A percentile compares a stretch with the other conserved stretches of the same genome.
phyloP scores from a whole-genome alignment of 2,113 vertebrate species.

The Copsychus sechellarum region DNA sequence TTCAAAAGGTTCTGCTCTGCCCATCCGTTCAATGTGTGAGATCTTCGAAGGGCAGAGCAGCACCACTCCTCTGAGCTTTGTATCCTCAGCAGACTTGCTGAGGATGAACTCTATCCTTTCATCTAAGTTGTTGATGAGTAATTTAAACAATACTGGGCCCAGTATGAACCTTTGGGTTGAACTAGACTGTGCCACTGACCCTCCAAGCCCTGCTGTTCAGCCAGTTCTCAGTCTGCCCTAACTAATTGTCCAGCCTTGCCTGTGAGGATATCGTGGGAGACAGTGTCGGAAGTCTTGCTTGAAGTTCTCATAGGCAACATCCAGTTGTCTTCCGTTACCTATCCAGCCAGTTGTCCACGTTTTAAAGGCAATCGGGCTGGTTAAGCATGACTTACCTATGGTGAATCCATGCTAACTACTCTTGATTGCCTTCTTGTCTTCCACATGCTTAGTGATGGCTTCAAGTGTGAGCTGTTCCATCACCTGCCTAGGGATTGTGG shows the following conservation, averaged over 20 bases:
- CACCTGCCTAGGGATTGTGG: background rate
- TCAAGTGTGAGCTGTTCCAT: background rate
- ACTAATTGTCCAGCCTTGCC: background rate
- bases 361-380: background rate
- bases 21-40: background rate
- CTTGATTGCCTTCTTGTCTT: background rate
- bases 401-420: background rate
- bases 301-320: background rate
- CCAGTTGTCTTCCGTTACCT: fast-evolving
- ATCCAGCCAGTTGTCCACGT: background rate
- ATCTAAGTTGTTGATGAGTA: background rate
- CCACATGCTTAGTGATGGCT: background rate
- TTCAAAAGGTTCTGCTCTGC: background rate
- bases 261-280: background rate
- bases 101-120: background rate
- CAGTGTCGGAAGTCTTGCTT: background rate
- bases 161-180: background rate
- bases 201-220: background rate
- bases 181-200: background rate
- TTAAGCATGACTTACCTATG: background rate
- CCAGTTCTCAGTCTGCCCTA: background rate
- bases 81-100: background rate
- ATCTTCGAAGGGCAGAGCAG: background rate
- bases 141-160: background rate
- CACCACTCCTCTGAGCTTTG: background rate